Evolutionary conservation across 1,140 invertebrate species (phyloP).

Genomic region (Heliconius nattereri): DNA sequence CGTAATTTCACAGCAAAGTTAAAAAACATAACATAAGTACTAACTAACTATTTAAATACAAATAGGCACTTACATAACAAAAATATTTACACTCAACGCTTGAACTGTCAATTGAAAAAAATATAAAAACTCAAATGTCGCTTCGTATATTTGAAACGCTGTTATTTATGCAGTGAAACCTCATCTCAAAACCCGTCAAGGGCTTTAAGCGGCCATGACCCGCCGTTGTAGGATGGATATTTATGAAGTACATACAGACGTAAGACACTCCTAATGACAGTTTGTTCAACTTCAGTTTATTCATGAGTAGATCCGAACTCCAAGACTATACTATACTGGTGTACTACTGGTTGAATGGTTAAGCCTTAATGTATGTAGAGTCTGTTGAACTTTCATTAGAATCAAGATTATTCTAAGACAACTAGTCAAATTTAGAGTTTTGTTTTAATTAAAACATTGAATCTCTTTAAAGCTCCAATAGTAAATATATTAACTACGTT

Average conservation of each 20-base stretch:
- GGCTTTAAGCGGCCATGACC: constrained; percentile 80
- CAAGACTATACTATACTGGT: constrained; percentile 16
- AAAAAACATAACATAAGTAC: no score
- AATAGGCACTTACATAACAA: neutral
- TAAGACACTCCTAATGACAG: constrained; percentile 54
- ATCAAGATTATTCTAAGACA: neutral
- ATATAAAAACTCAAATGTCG: constrained; percentile 10
- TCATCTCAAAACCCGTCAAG: constrained; percentile 67
- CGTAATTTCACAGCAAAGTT: neutral
- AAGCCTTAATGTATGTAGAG: constrained; percentile 14
- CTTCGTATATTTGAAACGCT: constrained; percentile 38
- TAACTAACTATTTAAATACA: neutral
- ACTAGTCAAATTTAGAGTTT: neutral
- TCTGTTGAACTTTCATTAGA: constrained; percentile 6
- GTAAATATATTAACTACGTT: neutral
- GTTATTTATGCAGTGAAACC: constrained; percentile 60
- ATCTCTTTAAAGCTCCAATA: neutral
- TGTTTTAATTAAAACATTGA: neutral
- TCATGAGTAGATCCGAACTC: constrained; percentile 47
- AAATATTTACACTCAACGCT: neutral
- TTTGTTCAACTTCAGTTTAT: constrained; percentile 63
- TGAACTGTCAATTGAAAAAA: constrained; percentile 2
- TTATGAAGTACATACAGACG: constrained; percentile 50
- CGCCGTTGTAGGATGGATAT: constrained; percentile 52
- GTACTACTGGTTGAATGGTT: neutral